phyloP scores from a whole-genome alignment of 2,113 vertebrate genomes.

The Geococcyx californianus region DNA sequence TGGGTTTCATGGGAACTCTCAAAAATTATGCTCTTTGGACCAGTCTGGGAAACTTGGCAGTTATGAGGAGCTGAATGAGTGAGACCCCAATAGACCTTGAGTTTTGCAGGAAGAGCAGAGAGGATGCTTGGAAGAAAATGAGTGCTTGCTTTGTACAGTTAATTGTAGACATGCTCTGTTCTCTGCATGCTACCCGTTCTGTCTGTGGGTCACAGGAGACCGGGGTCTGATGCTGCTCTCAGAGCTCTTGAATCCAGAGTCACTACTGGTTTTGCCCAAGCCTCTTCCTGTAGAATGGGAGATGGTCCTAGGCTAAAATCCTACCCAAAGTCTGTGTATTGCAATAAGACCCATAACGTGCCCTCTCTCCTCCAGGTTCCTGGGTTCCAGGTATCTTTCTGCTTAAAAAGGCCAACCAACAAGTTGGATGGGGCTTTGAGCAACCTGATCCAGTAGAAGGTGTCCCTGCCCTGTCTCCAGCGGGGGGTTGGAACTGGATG shows the following conservation, averaged over 20 bases:
- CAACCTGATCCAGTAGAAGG: no score
- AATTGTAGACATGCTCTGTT: neutral
- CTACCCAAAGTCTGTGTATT: neutral
- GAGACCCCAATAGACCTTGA: neutral
- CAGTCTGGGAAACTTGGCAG: rapidly evolving
- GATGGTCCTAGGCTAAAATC: neutral
- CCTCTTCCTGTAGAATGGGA: neutral
- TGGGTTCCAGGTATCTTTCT: neutral
- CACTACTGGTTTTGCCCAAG: neutral
- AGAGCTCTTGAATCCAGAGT: neutral
- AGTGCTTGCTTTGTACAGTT: neutral
- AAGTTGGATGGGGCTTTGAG: no score
- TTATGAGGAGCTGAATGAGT: neutral
- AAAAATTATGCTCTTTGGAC: neutral
- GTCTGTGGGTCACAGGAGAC: neutral
- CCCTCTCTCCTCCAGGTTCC: neutral
- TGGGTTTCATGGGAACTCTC: rapidly evolving
- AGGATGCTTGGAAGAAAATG: neutral
- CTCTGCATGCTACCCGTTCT: neutral
- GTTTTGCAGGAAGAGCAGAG: neutral
- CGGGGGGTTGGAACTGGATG: no score
- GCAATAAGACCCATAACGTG: neutral
- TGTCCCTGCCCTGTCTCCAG: no score
- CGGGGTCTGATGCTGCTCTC: neutral
- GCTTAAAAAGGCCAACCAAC: neutral